Percentiles rank a stretch among this genome's conserved stretches.
phyloP scores from a whole-genome alignment of 1,140 invertebrate genomes.

The Macrostomum lignano region DNA sequence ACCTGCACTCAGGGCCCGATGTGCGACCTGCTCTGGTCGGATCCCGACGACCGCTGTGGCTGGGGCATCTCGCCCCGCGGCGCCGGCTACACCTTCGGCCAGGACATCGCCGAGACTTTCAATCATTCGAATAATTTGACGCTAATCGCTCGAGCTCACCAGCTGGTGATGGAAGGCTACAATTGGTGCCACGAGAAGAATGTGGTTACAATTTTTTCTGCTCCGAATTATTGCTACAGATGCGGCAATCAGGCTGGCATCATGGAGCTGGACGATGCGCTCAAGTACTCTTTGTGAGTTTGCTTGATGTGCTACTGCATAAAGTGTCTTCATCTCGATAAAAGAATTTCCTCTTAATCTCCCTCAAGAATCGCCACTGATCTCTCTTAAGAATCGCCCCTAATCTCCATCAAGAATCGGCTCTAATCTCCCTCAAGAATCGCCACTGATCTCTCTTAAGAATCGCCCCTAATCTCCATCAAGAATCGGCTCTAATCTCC shows the following conservation, averaged over 20 bases:
- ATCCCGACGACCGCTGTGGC: conserved; percentile 75
- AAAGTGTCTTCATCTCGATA: no score
- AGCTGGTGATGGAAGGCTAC: conserved; percentile 96
- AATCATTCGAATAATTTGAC: conserved; percentile 96
- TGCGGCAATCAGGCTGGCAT: conserved; percentile 99
- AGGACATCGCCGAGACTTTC: conserved; percentile 97
- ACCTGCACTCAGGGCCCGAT: conserved; percentile 45
- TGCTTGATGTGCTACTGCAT: no score
- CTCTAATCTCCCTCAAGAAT: no score
- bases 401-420: no score
- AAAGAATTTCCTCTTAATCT: no score
- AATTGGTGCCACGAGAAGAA: conserved; percentile 99
- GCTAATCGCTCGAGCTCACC: conserved; percentile 86
- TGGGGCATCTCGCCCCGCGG: conserved; percentile 98
- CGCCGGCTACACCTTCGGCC: conserved; percentile 94
- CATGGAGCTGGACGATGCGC: conserved; percentile 97
- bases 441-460: no score
- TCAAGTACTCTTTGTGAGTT: conserved; percentile 99
- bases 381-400: no score
- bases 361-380: no score
- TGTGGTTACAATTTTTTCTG: conserved; percentile 96
- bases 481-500: no score
- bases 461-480: no score
- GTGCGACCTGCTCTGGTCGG: conserved; percentile 63
- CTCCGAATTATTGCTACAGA: conserved; percentile 97